Percentiles rank a stretch among this genome's conserved stretches.
Evolutionary conservation across 1,140 invertebrate genomes (phyloP).

Genomic region (Thaumatotibia leucotreta): DNA sequence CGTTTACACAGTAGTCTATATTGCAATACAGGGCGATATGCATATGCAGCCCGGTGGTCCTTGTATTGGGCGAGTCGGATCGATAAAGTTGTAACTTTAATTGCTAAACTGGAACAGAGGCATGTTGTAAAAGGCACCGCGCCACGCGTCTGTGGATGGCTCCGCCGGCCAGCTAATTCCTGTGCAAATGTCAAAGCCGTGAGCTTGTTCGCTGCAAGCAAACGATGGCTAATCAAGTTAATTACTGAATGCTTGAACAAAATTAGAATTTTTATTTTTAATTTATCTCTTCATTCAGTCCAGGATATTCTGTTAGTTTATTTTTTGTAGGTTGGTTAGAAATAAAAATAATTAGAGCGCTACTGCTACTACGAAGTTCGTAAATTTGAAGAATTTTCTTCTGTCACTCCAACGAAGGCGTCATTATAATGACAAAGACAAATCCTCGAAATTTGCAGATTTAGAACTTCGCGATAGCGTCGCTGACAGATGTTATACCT

Average conservation of each 20-base stretch:
- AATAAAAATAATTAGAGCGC: too few species aligned
- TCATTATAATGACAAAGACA: too few species aligned
- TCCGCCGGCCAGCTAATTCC: not conserved
- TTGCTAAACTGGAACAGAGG: constrained; percentile 65
- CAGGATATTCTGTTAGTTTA: not conserved
- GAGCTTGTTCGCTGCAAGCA: not conserved
- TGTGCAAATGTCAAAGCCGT: constrained; percentile 1
- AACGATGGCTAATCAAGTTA: not conserved
- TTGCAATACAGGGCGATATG: constrained; percentile 25
- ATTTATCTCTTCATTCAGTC: too few species aligned
- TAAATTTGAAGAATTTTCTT: too few species aligned
- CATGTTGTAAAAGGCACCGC: constrained; percentile 55
- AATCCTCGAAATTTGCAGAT: too few species aligned
- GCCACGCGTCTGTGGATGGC: constrained; percentile 29
- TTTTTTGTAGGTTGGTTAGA: not conserved
- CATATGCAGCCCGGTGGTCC: constrained; percentile 57
- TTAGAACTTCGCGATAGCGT: too few species aligned
- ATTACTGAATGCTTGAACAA: constrained; percentile 1
- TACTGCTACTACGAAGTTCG: too few species aligned
- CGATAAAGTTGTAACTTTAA: constrained; percentile 74
- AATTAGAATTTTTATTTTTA: not conserved
- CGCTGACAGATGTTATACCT: constrained; percentile 36
- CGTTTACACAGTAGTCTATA: constrained; percentile 45
- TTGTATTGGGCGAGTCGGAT: constrained; percentile 51
- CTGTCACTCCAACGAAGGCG: too few species aligned